Evolutionary conservation across 2,888 invertebrate species (phyloP).

Genomic region (Steinernema hermaphroditum): DNA sequence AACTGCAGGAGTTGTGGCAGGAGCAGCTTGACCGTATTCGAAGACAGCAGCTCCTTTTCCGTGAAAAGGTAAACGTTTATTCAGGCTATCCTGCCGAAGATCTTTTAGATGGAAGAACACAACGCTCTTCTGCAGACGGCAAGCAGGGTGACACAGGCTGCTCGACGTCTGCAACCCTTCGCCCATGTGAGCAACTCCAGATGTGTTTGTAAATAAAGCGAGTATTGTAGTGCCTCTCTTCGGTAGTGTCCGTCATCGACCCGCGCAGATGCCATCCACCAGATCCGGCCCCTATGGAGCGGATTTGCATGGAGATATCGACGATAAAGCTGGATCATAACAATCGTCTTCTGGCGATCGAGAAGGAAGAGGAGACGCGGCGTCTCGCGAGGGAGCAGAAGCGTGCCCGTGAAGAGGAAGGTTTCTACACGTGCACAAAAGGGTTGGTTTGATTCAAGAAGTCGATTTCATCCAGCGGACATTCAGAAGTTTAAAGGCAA

Average conservation of each 20-base stretch:
- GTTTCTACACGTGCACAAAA: background rate
- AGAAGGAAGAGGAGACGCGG: slow-evolving; percentile 42
- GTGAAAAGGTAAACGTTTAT: slow-evolving; percentile 42
- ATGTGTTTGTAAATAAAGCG: slow-evolving; percentile 40
- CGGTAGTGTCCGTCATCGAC: slow-evolving; percentile 44
- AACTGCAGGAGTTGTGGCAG: slow-evolving; percentile 73
- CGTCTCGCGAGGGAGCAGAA: slow-evolving; percentile 12
- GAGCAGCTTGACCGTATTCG: slow-evolving; percentile 76
- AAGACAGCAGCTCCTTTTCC: slow-evolving; percentile 75
- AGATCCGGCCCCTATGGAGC: slow-evolving; percentile 65
- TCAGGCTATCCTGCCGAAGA: background rate
- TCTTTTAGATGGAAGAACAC: slow-evolving; percentile 8
- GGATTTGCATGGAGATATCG: slow-evolving; percentile 66
- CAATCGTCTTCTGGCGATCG: slow-evolving; percentile 56
- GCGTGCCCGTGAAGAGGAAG: slow-evolving; percentile 1
- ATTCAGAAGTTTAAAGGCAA: slow-evolving; percentile 6
- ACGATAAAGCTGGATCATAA: slow-evolving; percentile 68
- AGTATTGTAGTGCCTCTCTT: slow-evolving; percentile 44
- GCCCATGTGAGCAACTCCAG: background rate
- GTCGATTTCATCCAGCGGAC: too few species aligned
- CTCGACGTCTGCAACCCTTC: slow-evolving; percentile 24
- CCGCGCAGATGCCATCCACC: slow-evolving; percentile 45
- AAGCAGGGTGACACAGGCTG: background rate
- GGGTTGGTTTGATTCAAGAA: background rate
- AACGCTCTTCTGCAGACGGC: background rate